phyloP scores from a whole-genome alignment of 2,113 vertebrate genomes.

The Pholis gunnellus region DNA sequence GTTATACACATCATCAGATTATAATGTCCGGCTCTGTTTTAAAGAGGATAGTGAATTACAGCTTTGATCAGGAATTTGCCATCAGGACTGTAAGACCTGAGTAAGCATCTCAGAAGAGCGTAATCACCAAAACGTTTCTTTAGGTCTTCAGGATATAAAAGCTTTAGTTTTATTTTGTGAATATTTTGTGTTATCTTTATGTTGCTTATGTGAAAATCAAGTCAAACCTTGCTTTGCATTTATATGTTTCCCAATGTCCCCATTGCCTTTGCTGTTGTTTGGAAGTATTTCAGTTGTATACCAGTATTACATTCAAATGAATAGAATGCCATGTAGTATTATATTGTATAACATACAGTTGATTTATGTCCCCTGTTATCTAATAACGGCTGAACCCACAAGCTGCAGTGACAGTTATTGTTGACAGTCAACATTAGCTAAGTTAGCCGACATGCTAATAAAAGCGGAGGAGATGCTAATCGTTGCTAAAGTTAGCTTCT shows the following conservation, averaged over 20 bases:
- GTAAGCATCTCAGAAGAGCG: not conserved
- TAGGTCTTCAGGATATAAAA: not conserved
- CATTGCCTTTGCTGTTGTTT: not conserved
- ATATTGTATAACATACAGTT: not conserved
- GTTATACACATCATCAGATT: not conserved
- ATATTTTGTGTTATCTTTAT: not conserved
- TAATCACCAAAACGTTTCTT: not conserved
- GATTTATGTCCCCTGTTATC: too few relatives aligned
- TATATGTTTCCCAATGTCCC: not conserved
- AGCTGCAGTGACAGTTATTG: too few relatives aligned
- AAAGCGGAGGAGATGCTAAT: constrained; percentile 19
- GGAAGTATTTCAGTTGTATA: not conserved
- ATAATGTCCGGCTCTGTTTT: not conserved
- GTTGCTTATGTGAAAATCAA: not conserved
- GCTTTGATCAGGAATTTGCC: not conserved
- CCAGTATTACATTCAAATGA: not conserved
- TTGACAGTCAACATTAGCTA: not conserved
- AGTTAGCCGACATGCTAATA: constrained; percentile 1
- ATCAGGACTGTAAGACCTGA: not conserved
- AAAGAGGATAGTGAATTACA: not conserved
- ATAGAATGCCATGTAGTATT: not conserved
- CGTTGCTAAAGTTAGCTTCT: constrained; percentile 36
- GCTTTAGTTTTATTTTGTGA: not conserved
- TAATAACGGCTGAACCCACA: too few relatives aligned
- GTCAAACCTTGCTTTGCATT: not conserved